Evolutionary conservation across 2,888 invertebrate species (phyloP).

Genomic region (Lasius fuliginosus): DNA sequence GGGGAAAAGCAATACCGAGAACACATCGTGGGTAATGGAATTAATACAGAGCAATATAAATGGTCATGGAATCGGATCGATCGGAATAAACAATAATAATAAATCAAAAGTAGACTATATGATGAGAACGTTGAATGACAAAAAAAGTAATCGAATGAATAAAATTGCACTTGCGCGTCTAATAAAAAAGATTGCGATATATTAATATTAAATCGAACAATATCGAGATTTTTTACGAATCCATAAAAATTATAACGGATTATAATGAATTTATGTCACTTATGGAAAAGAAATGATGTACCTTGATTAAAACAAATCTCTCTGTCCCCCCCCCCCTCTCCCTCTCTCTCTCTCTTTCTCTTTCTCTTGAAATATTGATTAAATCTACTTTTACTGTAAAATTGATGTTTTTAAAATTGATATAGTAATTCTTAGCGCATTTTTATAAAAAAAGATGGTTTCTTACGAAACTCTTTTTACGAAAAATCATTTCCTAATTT

Average conservation of each 20-base stretch:
- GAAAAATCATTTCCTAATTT: neutral
- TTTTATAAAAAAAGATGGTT: neutral
- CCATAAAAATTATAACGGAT: slow-evolving; percentile 15
- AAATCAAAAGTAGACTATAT: slow-evolving; percentile 43
- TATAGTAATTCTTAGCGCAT: neutral
- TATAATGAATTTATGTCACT: neutral
- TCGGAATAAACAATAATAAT: slow-evolving; percentile 55
- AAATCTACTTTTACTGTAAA: neutral
- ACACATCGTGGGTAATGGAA: slow-evolving; percentile 43
- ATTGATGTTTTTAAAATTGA: neutral
- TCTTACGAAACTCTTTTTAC: too few species aligned
- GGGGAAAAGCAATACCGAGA: slow-evolving; percentile 41
- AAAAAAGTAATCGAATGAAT: slow-evolving; percentile 27
- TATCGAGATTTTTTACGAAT: slow-evolving; percentile 5
- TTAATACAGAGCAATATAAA: slow-evolving; percentile 51
- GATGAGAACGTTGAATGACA: slow-evolving; percentile 40
- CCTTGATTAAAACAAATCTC: slow-evolving; percentile 10
- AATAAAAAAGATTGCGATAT: slow-evolving; percentile 12
- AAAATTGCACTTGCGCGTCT: slow-evolving; percentile 32
- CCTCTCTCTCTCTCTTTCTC: neutral
- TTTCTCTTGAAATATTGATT: neutral
- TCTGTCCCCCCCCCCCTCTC: too few species aligned
- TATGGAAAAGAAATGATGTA: neutral
- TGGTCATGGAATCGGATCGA: slow-evolving; percentile 34
- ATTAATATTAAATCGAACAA: slow-evolving; percentile 15